These are phyloP conservation scores for Gephyroberyx darwinii DNA, from an alignment of 2,797 vertebrate genomes.

Conservation along the genomic window DNA sequence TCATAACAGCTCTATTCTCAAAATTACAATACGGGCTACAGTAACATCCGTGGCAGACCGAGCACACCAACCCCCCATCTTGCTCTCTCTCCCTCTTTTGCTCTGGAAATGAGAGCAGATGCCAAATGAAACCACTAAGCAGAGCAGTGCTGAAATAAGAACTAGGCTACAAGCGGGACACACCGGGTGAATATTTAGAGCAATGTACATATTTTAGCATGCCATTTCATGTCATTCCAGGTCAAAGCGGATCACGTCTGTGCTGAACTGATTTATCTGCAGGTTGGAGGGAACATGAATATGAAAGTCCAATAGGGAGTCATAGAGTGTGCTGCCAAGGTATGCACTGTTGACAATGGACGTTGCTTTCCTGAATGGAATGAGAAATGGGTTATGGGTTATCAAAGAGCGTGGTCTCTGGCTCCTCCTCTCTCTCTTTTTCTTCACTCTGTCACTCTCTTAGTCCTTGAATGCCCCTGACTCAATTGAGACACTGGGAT, in stretches of 20 bases:
- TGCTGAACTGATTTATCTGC: conserved; percentile 44
- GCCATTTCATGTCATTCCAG: conserved; percentile 65
- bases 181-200: conserved; percentile 71
- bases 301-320: conserved; percentile 34
- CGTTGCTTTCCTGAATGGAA: conserved; percentile 28
- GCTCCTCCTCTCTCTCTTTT: conserved; percentile 31
- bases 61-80: conserved; percentile 35
- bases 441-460: conserved; percentile 22
- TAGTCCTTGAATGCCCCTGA: conserved; percentile 62
- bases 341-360: conserved; percentile 36
- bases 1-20: conserved; percentile 41
- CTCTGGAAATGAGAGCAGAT: conserved; percentile 70
- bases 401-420: conserved; percentile 37
- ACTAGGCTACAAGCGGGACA: conserved; percentile 69
- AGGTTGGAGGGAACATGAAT: conserved; percentile 31
- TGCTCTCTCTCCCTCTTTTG: conserved; percentile 19
- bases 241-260: conserved; percentile 49
- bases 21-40: conserved; percentile 51
- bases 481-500: conserved; percentile 59
- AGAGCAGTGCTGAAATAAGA: conserved; percentile 71
- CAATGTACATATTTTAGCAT: conserved; percentile 70
- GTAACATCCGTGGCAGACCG: conserved; percentile 47
- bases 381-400: conserved; percentile 30
- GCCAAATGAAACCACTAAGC: conserved; percentile 75
- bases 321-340: conserved; percentile 21